Evolutionary conservation across 1,140 invertebrate genomes (phyloP).

Genomic region (Heliothis virescens): DNA sequence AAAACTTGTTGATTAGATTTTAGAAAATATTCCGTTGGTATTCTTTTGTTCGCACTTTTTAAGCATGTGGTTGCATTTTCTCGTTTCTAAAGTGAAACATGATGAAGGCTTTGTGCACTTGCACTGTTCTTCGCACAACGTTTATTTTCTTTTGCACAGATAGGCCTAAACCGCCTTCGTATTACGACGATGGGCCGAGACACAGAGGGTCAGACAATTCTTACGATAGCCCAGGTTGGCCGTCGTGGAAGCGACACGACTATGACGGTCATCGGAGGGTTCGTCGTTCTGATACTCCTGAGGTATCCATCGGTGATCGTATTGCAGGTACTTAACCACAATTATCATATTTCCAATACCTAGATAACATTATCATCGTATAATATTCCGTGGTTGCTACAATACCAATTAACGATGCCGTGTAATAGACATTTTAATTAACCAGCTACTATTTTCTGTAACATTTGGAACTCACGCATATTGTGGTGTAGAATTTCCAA

Average conservation of each 20-base stretch:
- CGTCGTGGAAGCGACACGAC: not conserved
- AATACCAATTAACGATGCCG: conserved; percentile 24
- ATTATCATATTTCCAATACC: not conserved
- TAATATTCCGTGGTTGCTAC: not conserved
- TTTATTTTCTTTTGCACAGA: conserved; percentile 27
- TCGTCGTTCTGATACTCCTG: conserved; percentile 50
- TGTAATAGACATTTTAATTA: conserved; percentile 46
- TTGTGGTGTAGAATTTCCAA: conserved; percentile 4
- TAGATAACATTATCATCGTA: not conserved
- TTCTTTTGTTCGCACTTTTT: not conserved
- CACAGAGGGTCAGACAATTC: not conserved
- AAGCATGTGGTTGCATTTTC: too few relatives aligned
- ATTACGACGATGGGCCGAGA: conserved; percentile 2
- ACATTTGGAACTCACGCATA: conserved; percentile 21
- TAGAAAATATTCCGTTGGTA: not conserved
- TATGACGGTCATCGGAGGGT: conserved; percentile 31
- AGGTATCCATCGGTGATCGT: conserved; percentile 63
- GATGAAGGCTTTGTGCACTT: not conserved
- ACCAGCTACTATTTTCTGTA: conserved; percentile 6
- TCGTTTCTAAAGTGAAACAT: too few relatives aligned
- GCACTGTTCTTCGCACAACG: not conserved
- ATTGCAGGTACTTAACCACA: conserved; percentile 65
- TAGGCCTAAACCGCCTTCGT: not conserved
- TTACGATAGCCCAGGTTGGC: not conserved
- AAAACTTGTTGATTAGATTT: not conserved